Percentiles rank a stretch among this genome's conserved stretches.
phyloP scores from a whole-genome alignment of 2,888 invertebrate species.

The Drosophila anomalata region DNA sequence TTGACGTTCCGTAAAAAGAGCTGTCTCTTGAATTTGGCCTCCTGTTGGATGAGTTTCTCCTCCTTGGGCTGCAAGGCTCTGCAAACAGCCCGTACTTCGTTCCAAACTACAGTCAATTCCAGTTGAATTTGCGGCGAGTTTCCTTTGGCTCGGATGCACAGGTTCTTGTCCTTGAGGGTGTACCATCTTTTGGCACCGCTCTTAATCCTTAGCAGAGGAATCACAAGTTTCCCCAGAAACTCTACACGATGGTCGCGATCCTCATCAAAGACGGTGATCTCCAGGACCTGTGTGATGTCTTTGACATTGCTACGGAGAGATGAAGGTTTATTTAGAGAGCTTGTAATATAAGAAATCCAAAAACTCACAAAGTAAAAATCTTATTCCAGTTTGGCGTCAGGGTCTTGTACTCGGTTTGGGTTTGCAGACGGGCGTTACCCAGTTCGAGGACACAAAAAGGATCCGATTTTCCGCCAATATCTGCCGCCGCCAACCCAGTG shows the following conservation, averaged over 20 bases:
- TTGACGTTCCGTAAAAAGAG: constrained; percentile 97
- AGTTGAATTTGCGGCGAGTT: constrained; percentile 90
- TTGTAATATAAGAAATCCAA: rapidly evolving
- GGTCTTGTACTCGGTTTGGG: constrained; percentile 99
- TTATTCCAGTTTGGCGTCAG: constrained; percentile 98
- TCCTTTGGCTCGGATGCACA: constrained; percentile 95
- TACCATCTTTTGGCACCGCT: constrained; percentile 98
- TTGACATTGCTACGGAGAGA: constrained; percentile 89
- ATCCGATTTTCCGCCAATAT: constrained; percentile 98
- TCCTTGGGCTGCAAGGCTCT: constrained; percentile 97
- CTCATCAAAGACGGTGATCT: constrained; percentile 98
- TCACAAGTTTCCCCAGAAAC: constrained; percentile 95
- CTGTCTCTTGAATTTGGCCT: constrained; percentile 97
- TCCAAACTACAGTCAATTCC: constrained; percentile 96
- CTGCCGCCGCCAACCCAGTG: constrained; percentile 95
- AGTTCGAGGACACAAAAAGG: constrained; percentile 99
- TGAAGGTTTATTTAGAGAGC: neutral
- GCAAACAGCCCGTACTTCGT: constrained; percentile 94
- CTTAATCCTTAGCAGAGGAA: constrained; percentile 93
- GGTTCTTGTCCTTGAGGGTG: constrained; percentile 97
- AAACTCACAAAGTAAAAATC: constrained; percentile 97
- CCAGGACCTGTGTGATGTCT: constrained; percentile 97
- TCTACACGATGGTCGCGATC: constrained; percentile 99
- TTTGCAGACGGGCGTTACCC: constrained; percentile 96
- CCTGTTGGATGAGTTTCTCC: constrained; percentile 96